A percentile compares a stretch with the other conserved stretches of the same genome.
Evolutionary conservation across 2,797 vertebrate species (phyloP).

Genomic region (Takifugu ocellatus): DNA sequence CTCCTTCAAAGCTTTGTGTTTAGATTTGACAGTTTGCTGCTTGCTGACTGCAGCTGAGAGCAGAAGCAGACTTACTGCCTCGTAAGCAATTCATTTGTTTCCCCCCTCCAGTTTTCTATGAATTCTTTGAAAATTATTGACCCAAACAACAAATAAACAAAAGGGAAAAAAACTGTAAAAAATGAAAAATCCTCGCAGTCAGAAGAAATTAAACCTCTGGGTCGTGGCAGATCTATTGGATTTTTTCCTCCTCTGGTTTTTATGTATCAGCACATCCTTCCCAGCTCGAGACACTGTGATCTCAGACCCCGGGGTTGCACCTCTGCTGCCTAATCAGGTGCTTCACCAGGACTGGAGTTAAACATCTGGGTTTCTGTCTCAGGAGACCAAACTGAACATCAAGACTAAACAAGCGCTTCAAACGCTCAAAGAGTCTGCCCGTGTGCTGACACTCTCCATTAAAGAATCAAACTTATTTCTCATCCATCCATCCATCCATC

Average conservation of each 20-base stretch:
- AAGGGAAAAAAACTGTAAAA: not conserved
- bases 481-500: not conserved
- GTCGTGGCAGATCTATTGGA: constrained; percentile 15
- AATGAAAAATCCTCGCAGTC: not conserved
- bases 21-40: constrained; percentile 16
- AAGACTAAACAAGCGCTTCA: constrained; percentile 12
- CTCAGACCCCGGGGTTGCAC: constrained; percentile 25
- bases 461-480: constrained; percentile 2
- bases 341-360: constrained; percentile 18
- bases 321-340: constrained; percentile 25
- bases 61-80: constrained; percentile 14
- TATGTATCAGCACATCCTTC: constrained; percentile 19
- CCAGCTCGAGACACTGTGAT: constrained; percentile 19
- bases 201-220: constrained; percentile 10
- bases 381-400: constrained; percentile 27
- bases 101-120: not conserved
- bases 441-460: constrained; percentile 4
- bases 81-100: constrained; percentile 5
- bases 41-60: constrained; percentile 24
- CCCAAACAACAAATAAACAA: constrained; percentile 8
- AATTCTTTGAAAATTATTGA: constrained; percentile 8
- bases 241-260: constrained; percentile 22
- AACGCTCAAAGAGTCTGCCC: constrained; percentile 1
- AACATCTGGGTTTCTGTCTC: constrained; percentile 15
- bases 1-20: constrained; percentile 38